phyloP scores from a whole-genome alignment of 2,797 vertebrate genomes.

The Artibeus lituratus region DNA sequence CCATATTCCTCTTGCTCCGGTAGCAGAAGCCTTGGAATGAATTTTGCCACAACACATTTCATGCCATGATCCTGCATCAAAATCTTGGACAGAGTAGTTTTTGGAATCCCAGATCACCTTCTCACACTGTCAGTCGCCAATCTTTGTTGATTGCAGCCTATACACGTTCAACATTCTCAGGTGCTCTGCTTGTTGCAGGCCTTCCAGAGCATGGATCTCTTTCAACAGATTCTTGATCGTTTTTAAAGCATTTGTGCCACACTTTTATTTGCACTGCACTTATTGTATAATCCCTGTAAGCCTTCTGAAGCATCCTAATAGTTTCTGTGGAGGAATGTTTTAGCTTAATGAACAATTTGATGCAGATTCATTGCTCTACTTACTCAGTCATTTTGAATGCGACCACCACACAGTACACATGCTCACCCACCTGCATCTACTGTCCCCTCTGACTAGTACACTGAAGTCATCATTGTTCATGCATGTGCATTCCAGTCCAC shows the following conservation, averaged over 20 bases:
- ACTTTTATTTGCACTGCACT: not conserved
- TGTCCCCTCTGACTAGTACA: not conserved
- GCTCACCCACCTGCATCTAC: not conserved
- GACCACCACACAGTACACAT: not conserved
- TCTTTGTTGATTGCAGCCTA: not conserved
- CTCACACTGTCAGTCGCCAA: not conserved
- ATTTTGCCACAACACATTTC: not conserved
- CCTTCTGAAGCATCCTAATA: not conserved
- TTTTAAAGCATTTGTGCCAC: not conserved
- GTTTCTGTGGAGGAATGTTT: not conserved
- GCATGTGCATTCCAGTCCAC: not conserved
- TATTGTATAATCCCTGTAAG: not conserved
- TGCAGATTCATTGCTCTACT: not conserved
- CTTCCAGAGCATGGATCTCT: not conserved
- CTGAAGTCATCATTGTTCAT: not conserved
- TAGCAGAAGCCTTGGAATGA: not conserved
- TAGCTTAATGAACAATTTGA: not conserved
- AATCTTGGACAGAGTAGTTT: not conserved
- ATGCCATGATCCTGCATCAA: not conserved
- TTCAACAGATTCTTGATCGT: not conserved
- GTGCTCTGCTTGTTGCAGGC: not conserved
- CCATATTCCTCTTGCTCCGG: not conserved
- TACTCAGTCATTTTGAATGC: not conserved
- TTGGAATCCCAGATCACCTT: not conserved
- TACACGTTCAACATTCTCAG: not conserved